phyloP scores from a whole-genome alignment of 2,888 invertebrate genomes.

The Pseudanteris insignis region DNA sequence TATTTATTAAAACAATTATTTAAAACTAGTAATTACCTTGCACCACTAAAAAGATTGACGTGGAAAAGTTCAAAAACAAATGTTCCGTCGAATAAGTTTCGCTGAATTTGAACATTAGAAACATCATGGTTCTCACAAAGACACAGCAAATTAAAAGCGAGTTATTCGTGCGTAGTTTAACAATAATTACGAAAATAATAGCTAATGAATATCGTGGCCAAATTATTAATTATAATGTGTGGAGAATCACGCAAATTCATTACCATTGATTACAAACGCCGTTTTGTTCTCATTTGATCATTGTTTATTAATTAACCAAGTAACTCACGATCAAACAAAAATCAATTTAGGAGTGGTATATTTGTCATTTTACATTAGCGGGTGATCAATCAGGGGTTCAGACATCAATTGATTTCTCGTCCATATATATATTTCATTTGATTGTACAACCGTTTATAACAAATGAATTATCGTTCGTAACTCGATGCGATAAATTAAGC shows the following conservation, averaged over 20 bases:
- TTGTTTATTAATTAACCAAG: constrained; percentile 29
- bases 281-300: constrained; percentile 27
- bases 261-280: constrained; percentile 28
- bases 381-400: constrained; percentile 31
- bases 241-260: constrained; percentile 20
- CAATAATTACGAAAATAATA: constrained; percentile 21
- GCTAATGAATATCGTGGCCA: constrained; percentile 14
- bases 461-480: constrained; percentile 16
- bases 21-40: too few species aligned
- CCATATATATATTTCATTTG: constrained; percentile 18
- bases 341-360: constrained; percentile 34
- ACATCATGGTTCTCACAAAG: constrained; percentile 27
- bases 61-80: too few species aligned
- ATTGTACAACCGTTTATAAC: too few species aligned
- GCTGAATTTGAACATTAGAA: constrained; percentile 18
- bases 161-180: constrained; percentile 7
- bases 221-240: constrained; percentile 19
- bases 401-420: constrained; percentile 26
- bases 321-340: constrained; percentile 30
- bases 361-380: constrained; percentile 22
- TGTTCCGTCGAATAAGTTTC: constrained; percentile 34
- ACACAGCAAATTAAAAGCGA: constrained; percentile 23
- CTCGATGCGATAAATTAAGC: too few species aligned
- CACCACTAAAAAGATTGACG: too few species aligned
- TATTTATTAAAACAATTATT: too few species aligned